Conservation (phyloP, 2,113 vertebrate species). For the Geothlypis trichas region DNA sequence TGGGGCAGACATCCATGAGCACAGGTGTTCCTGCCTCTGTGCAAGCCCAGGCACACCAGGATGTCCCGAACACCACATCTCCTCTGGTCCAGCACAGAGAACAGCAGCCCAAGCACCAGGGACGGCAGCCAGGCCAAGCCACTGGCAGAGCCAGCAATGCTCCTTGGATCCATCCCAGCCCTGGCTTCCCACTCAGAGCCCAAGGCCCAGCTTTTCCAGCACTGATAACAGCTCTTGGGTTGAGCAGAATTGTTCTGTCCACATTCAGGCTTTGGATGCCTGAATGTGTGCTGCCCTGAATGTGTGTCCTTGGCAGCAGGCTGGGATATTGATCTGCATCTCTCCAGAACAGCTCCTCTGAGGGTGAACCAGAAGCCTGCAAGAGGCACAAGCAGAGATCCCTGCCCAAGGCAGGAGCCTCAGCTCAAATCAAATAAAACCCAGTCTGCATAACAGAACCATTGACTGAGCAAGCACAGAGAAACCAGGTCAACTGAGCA, state of each 20-base stretch:
- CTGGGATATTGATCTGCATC: background rate
- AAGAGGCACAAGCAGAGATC: background rate
- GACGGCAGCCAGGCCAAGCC: background rate
- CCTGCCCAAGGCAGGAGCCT: background rate
- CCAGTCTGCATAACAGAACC: background rate
- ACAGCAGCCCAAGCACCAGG: background rate
- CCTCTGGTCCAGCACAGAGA: background rate
- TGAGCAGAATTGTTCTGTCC: background rate
- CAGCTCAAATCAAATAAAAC: background rate
- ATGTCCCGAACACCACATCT: background rate
- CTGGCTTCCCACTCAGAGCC: background rate
- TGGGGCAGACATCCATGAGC: background rate
- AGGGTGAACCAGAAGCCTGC: background rate
- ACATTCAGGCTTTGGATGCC: background rate
- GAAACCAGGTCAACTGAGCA: conserved; percentile 28
- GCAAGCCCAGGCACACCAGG: background rate
- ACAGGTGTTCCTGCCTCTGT: background rate
- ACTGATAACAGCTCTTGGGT: background rate
- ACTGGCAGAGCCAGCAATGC: background rate
- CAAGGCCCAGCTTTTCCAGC: background rate
- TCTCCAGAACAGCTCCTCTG: background rate
- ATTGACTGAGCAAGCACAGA: background rate
- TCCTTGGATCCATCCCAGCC: background rate
- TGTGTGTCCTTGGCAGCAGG: rapidly evolving
- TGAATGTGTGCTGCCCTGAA: background rate